phyloP scores from a whole-genome alignment of 2,113 vertebrate species.

The Engystomops pustulosus region DNA sequence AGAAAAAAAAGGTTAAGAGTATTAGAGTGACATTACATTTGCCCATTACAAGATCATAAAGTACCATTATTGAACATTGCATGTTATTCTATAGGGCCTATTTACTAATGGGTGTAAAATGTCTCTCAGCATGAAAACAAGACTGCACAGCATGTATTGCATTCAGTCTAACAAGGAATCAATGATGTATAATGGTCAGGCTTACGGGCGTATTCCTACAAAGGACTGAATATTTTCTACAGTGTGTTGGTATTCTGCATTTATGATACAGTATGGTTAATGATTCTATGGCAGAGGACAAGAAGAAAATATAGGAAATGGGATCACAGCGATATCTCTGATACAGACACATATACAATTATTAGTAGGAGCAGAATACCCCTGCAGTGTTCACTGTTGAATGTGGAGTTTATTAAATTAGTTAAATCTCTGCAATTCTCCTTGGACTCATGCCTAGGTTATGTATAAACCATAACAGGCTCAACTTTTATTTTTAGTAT shows the following conservation, averaged over 20 bases:
- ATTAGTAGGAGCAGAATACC: too few species aligned
- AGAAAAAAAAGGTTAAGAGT: slow-evolving; percentile 19
- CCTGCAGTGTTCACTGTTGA: too few species aligned
- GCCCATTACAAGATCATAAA: slow-evolving; percentile 36
- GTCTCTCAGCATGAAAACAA: slow-evolving; percentile 39
- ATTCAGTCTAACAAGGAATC: slow-evolving; percentile 29
- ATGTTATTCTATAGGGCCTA: slow-evolving; percentile 36
- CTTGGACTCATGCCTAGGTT: too few species aligned
- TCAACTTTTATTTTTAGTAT: too few species aligned
- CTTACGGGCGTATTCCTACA: neutral
- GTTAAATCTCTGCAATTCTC: too few species aligned
- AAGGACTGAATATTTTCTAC: neutral
- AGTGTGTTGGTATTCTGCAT: neutral
- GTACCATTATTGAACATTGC: slow-evolving; percentile 37
- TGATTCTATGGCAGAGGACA: too few species aligned
- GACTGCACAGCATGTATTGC: slow-evolving; percentile 20
- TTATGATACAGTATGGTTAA: too few species aligned
- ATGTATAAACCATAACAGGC: too few species aligned
- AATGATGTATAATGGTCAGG: slow-evolving; percentile 33
- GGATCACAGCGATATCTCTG: too few species aligned
- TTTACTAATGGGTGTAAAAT: slow-evolving; percentile 46
- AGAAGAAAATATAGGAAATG: too few species aligned
- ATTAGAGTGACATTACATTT: slow-evolving; percentile 35
- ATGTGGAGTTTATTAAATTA: too few species aligned
- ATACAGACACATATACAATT: too few species aligned